phyloP scores from a whole-genome alignment of 2,888 invertebrate genomes.

The Callimorpha dominula region DNA sequence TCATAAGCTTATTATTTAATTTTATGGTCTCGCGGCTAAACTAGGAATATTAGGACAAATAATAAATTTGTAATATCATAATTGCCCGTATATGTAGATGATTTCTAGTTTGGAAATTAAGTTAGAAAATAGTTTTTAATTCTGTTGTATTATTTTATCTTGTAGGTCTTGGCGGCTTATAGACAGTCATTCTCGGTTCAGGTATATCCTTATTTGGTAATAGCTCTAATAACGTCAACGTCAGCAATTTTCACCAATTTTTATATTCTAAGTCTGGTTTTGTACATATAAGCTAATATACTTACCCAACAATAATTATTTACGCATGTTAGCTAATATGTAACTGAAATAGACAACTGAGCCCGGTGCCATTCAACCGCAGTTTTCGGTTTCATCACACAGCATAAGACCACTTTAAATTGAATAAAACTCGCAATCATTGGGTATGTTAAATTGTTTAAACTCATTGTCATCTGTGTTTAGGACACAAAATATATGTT shows the following conservation, averaged over 20 bases:
- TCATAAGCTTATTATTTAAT: not conserved
- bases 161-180: no score
- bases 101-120: no score
- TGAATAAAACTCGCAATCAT: slow-evolving; percentile 51
- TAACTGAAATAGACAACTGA: slow-evolving; percentile 49
- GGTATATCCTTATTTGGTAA: no score
- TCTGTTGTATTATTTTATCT: no score
- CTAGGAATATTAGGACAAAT: no score
- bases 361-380: slow-evolving; percentile 42
- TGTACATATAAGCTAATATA: slow-evolving; percentile 22
- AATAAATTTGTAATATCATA: no score
- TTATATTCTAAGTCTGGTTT: slow-evolving; percentile 13
- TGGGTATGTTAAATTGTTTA: slow-evolving; percentile 21
- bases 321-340: slow-evolving; percentile 40
- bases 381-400: slow-evolving; percentile 38
- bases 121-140: no score
- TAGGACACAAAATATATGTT: not conserved
- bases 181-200: no score
- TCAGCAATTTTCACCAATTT: not conserved
- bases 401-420: slow-evolving; percentile 44
- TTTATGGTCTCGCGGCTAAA: not conserved
- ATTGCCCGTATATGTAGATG: no score
- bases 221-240: no score
- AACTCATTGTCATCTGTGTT: slow-evolving; percentile 21
- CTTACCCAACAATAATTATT: slow-evolving; percentile 36